Percentiles rank a stretch among this genome's conserved stretches.
Conservation (phyloP, 2,888 invertebrate genomes). For the Agrotis segetum region DNA sequence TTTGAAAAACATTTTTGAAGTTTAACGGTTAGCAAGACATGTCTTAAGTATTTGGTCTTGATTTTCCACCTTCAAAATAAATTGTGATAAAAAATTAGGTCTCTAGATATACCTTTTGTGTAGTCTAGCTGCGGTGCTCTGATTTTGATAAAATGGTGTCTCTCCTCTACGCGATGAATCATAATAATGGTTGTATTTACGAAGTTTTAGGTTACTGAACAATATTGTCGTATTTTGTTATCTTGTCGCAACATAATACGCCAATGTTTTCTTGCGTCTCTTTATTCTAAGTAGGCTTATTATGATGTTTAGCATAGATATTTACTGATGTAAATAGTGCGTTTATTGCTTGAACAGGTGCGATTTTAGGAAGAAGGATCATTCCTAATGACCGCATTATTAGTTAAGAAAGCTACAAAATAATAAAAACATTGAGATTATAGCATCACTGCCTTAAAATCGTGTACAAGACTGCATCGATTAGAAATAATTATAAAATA, state of each 20-base stretch:
- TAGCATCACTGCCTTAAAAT: conserved; percentile 53
- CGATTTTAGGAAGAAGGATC: conserved; percentile 14
- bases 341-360: conserved; percentile 20
- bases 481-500: conserved; percentile 42
- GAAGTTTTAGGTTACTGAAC: conserved; percentile 51
- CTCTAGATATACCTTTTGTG: conserved; percentile 1
- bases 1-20: conserved; percentile 1
- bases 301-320: conserved; percentile 58
- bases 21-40: background rate
- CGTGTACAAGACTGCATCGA: conserved; percentile 62
- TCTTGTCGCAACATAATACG: conserved; percentile 70
- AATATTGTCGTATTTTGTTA: conserved; percentile 78
- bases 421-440: conserved; percentile 43
- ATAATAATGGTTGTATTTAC: conserved; percentile 46
- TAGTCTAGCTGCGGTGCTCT: conserved; percentile 1
- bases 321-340: conserved; percentile 26
- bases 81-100: conserved; percentile 1
- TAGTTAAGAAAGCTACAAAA: conserved; percentile 18
- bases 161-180: conserved; percentile 34
- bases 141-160: conserved; percentile 56
- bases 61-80: conserved; percentile 26
- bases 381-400: conserved; percentile 13
- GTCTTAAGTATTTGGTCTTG: background rate
- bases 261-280: conserved; percentile 71
- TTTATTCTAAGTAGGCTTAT: conserved; percentile 44